Percentiles rank a stretch among this genome's conserved stretches.
Conservation (phyloP, 2,113 vertebrate species). For the Colaptes auratus region DNA sequence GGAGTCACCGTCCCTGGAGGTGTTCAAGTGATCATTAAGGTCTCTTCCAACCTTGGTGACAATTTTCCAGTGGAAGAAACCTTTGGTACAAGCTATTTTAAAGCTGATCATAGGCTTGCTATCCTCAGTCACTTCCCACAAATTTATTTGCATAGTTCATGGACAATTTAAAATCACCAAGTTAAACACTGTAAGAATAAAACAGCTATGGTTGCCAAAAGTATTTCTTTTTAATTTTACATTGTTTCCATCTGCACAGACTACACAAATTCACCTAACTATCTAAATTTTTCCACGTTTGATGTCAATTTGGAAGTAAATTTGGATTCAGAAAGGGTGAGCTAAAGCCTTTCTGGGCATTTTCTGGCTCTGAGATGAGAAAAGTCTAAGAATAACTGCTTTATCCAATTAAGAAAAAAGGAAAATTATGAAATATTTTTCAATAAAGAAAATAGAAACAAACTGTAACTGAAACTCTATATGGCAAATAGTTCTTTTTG, state of each 20-base stretch:
- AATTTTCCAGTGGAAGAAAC: not conserved
- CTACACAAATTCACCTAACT: not conserved
- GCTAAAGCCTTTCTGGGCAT: not conserved
- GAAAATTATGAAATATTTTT: not conserved
- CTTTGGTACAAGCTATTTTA: not conserved
- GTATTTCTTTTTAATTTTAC: not conserved
- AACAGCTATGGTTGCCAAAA: not conserved
- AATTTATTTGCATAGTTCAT: slow-evolving; percentile 36
- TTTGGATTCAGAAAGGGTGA: slow-evolving; percentile 33
- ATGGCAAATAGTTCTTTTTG: not conserved
- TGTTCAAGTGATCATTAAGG: no score
- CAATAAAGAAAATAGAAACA: not conserved
- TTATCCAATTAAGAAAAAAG: not conserved
- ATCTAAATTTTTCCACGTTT: slow-evolving; percentile 31
- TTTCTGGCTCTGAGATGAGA: slow-evolving; percentile 41
- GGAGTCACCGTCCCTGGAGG: no score
- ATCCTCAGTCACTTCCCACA: slow-evolving; percentile 16
- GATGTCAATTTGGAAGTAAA: slow-evolving; percentile 5
- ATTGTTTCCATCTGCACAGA: slow-evolving; percentile 12
- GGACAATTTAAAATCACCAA: not conserved
- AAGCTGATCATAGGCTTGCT: not conserved
- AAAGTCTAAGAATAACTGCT: slow-evolving; percentile 42
- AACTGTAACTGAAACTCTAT: not conserved
- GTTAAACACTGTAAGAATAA: not conserved
- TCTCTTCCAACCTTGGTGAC: no score